phyloP scores from a whole-genome alignment of 2,113 vertebrate genomes.

The Spermophilus dauricus region DNA sequence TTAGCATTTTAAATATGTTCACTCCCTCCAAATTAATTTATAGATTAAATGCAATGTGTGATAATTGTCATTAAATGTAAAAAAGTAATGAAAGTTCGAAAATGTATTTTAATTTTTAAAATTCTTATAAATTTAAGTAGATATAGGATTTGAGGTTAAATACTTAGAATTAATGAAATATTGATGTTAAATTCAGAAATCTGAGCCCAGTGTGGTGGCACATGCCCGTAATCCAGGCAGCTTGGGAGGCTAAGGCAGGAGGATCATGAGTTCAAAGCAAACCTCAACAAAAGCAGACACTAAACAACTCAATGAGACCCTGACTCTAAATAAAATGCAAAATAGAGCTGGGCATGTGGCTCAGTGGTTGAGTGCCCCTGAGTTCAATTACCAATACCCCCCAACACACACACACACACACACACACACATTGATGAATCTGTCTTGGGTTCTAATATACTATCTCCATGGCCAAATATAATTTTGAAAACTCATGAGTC shows the following conservation, averaged over 20 bases:
- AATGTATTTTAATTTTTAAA: not conserved
- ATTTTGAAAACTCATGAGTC: not conserved
- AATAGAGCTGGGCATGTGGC: too few species aligned
- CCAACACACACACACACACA: too few species aligned
- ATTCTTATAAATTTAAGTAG: not conserved
- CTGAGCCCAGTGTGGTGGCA: too few species aligned
- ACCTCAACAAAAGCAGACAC: too few species aligned
- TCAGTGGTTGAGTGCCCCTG: too few species aligned
- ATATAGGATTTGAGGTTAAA: not conserved
- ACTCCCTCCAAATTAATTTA: not conserved
- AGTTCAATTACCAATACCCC: too few species aligned
- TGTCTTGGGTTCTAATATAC: not conserved
- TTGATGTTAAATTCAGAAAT: not conserved
- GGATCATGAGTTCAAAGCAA: too few species aligned
- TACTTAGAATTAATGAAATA: not conserved
- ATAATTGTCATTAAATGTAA: not conserved
- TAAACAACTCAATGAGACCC: too few species aligned
- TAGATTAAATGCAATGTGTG: not conserved
- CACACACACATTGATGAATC: not conserved
- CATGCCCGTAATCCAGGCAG: too few species aligned
- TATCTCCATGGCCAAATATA: not conserved
- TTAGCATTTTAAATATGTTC: not conserved
- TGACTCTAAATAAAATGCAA: too few species aligned
- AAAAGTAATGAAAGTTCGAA: not conserved
- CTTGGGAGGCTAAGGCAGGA: too few species aligned